These are phyloP conservation scores for Taenioides sp. DNA, from an alignment of 2,797 vertebrate genomes.

Conservation along the genomic window DNA sequence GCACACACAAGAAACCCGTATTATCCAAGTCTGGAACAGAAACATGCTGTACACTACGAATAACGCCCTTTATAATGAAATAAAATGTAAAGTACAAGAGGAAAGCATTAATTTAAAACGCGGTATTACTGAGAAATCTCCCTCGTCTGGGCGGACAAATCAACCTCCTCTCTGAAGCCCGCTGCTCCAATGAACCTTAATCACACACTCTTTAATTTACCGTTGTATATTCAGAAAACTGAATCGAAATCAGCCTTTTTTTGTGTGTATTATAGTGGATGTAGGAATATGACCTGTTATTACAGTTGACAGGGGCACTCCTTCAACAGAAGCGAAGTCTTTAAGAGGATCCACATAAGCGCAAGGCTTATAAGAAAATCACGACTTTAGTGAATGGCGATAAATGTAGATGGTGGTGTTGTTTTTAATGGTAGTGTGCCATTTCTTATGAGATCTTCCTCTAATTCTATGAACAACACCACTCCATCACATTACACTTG, in stretches of 20 bases:
- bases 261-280: background rate
- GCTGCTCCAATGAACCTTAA: background rate
- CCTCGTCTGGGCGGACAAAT: background rate
- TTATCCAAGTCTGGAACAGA: too few species aligned
- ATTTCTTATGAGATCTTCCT: rapidly evolving
- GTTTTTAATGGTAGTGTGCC: rapidly evolving
- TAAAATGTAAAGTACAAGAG: background rate
- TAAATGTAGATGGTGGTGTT: rapidly evolving
- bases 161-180: too few species aligned
- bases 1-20: too few species aligned
- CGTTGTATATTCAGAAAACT: background rate
- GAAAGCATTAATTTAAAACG: background rate
- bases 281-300: background rate
- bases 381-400: background rate
- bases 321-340: constrained; percentile 9
- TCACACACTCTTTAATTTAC: background rate
- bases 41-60: too few species aligned
- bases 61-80: too few species aligned
- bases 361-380: constrained; percentile 22
- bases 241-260: background rate
- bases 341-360: constrained; percentile 6
- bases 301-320: constrained; percentile 6
- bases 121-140: background rate
- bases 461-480: background rate
- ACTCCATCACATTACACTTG: constrained; percentile 30